Evolutionary conservation across 2,797 vertebrate genomes (phyloP).

Genomic region (Melanotaenia maccullochi): DNA sequence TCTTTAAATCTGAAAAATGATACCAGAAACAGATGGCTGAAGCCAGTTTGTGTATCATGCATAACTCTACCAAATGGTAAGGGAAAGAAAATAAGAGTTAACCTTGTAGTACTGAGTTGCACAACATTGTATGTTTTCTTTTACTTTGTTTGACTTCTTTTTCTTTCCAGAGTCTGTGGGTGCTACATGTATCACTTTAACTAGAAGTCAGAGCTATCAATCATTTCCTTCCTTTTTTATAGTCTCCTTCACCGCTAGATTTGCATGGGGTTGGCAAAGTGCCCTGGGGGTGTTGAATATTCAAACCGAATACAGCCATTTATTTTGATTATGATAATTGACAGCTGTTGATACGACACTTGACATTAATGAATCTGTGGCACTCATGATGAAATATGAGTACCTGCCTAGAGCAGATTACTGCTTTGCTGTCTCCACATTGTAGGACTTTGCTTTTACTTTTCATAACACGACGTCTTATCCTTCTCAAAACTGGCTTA

Average conservation of each 20-base stretch:
- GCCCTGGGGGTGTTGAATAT: conserved; percentile 65
- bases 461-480: neutral
- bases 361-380: conserved; percentile 68
- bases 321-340: conserved; percentile 75
- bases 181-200: neutral
- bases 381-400: conserved; percentile 64
- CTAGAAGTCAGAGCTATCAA: conserved; percentile 40
- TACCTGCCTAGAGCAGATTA: conserved; percentile 34
- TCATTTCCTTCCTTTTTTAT: conserved; percentile 49
- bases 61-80: neutral
- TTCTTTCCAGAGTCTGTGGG: conserved; percentile 1
- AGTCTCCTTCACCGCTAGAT: conserved; percentile 47
- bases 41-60: conserved; percentile 30
- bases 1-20: conserved; percentile 21
- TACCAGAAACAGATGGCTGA: conserved; percentile 12
- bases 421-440: neutral
- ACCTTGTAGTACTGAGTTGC: conserved; percentile 16
- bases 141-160: conserved; percentile 25
- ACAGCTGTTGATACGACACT: conserved; percentile 71
- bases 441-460: neutral
- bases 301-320: conserved; percentile 62
- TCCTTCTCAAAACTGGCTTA: neutral
- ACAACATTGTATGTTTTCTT: neutral
- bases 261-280: conserved; percentile 62
- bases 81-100: conserved; percentile 6